Conservation (phyloP, 2,888 invertebrate genomes). For the Panzeria rudis region DNA sequence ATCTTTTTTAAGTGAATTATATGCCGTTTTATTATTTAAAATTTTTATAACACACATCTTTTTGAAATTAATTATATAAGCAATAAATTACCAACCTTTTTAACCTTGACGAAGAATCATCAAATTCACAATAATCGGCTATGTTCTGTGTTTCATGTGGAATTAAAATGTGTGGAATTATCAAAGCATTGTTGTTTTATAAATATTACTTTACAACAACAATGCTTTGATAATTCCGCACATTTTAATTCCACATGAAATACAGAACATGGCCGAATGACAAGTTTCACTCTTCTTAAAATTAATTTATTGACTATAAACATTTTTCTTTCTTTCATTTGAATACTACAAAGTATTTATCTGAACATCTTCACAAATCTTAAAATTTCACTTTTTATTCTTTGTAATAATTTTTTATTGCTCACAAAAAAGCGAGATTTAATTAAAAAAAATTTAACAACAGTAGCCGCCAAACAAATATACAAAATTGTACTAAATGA, state of each 20-base stretch:
- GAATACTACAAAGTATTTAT: neutral
- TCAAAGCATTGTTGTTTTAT: too few relatives aligned
- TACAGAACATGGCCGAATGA: neutral
- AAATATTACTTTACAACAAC: too few relatives aligned
- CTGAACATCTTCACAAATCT: neutral
- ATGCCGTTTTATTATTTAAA: too few relatives aligned
- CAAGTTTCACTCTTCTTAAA: conserved; percentile 10
- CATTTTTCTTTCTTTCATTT: neutral
- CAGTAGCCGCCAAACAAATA: neutral
- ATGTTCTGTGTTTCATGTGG: too few relatives aligned
- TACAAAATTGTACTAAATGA: neutral
- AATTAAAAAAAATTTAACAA: conserved; percentile 14
- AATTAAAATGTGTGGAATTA: too few relatives aligned
- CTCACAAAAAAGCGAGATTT: neutral
- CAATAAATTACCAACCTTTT: conserved; percentile 11
- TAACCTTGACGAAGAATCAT: neutral
- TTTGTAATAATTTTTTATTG: neutral
- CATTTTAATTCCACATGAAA: too few relatives aligned
- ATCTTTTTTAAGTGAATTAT: neutral
- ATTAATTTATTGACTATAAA: conserved; percentile 7
- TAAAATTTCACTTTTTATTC: conserved; percentile 31
- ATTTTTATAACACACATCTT: too few relatives aligned
- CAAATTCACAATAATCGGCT: too few relatives aligned
- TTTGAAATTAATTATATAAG: neutral
- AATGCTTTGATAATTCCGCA: too few relatives aligned